Evolutionary conservation across 2,113 vertebrate species (phyloP).

Genomic region (Cisticola juncidis): DNA sequence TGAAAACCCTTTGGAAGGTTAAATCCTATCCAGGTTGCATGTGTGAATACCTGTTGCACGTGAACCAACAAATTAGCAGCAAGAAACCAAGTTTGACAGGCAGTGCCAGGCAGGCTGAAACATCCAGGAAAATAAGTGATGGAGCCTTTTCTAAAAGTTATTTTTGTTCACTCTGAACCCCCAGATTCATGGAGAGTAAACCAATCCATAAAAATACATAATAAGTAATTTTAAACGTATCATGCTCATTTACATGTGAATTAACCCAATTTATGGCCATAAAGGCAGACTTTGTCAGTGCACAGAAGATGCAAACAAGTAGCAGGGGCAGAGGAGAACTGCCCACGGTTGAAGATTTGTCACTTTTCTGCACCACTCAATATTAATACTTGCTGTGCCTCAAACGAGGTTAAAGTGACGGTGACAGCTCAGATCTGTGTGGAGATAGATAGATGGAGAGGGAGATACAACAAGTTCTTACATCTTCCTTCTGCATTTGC

Average conservation of each 20-base stretch:
- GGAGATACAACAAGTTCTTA: neutral
- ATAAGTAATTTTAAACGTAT: neutral
- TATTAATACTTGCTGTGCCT: neutral
- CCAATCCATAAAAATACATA: neutral
- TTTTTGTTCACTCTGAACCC: neutral
- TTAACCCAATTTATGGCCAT: constrained; percentile 1
- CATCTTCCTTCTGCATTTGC: constrained; percentile 9
- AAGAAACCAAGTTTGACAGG: constrained; percentile 34
- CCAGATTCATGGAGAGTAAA: neutral
- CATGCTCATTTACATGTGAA: constrained; percentile 12
- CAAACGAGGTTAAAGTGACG: neutral
- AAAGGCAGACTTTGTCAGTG: neutral
- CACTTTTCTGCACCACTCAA: constrained; percentile 4
- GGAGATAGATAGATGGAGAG: neutral
- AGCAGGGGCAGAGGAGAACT: neutral
- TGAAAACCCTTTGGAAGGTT: constrained; percentile 5
- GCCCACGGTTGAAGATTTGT: neutral
- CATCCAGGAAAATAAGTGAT: neutral
- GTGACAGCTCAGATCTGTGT: neutral
- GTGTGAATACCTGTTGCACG: constrained; percentile 60
- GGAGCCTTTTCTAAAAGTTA: neutral
- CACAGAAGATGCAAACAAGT: neutral
- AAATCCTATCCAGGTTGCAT: neutral
- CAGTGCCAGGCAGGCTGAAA: neutral
- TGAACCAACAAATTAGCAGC: constrained; percentile 22